phyloP scores from a whole-genome alignment of 2,797 vertebrate species.

The Melanotaenia trifasciata region DNA sequence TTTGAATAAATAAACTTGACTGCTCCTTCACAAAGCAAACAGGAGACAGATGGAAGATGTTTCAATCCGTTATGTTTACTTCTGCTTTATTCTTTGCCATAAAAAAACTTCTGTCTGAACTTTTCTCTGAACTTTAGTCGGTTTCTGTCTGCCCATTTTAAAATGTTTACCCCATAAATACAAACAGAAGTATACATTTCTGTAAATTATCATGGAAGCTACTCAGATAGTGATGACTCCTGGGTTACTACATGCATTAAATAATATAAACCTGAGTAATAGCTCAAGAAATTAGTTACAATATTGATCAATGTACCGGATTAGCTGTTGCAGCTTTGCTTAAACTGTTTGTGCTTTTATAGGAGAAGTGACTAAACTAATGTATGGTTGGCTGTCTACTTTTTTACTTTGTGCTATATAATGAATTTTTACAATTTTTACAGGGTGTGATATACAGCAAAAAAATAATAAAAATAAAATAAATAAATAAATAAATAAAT shows the following conservation, averaged over 20 bases:
- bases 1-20: not conserved
- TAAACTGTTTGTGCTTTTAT: not conserved
- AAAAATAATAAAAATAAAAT: no score
- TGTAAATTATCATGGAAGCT: no score
- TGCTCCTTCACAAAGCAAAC: not conserved
- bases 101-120: not conserved
- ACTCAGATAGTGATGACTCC: no score
- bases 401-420: not conserved
- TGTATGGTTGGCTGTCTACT: not conserved
- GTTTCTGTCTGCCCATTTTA: not conserved
- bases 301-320: not conserved
- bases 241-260: not conserved
- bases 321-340: not conserved
- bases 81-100: not conserved
- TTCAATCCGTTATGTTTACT: not conserved
- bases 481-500: no score
- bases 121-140: not conserved
- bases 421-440: no score
- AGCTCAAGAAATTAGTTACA: not conserved
- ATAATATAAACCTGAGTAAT: not conserved
- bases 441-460: no score
- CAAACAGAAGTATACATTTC: no score
- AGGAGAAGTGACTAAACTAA: not conserved
- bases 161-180: no score
- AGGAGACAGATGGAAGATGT: not conserved